phyloP scores from a whole-genome alignment of 1,140 invertebrate genomes.

The Aphis craccivora region DNA sequence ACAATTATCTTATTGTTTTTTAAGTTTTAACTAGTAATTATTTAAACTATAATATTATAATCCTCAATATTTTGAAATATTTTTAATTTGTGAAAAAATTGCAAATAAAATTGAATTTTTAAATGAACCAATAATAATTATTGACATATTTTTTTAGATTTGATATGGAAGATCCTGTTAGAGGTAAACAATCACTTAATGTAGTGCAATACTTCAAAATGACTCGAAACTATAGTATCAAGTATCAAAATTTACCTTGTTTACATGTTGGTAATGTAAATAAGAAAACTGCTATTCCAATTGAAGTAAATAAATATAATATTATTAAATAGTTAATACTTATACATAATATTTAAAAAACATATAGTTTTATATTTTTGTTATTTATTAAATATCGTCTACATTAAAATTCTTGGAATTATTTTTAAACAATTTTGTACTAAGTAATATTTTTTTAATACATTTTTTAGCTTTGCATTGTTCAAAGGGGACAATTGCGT shows the following conservation, averaged over 20 bases:
- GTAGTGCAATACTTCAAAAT: conserved; percentile 67
- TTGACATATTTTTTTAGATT: conserved; percentile 63
- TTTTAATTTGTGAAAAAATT: too few relatives aligned
- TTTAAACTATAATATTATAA: too few relatives aligned
- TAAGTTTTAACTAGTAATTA: too few relatives aligned
- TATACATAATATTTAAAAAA: not conserved
- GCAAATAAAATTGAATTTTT: too few relatives aligned
- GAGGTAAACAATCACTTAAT: conserved; percentile 64
- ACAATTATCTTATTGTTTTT: too few relatives aligned
- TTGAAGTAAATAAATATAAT: conserved; percentile 64
- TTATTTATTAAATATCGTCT: not conserved
- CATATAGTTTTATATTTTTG: not conserved
- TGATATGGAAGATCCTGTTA: conserved; percentile 57
- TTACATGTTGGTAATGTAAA: conserved; percentile 69
- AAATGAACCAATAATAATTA: not conserved
- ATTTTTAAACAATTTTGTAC: not conserved
- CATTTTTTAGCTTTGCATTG: conserved; percentile 51
- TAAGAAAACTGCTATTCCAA: conserved; percentile 69
- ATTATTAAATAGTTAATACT: not conserved
- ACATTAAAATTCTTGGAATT: not conserved
- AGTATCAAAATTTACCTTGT: conserved; percentile 69
- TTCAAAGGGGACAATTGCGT: conserved; percentile 68
- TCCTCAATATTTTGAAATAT: too few relatives aligned
- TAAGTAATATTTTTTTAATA: not conserved
- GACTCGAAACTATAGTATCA: conserved; percentile 66